Conservation (phyloP, 2,113 vertebrate genomes). For the Perca schrenkii region DNA sequence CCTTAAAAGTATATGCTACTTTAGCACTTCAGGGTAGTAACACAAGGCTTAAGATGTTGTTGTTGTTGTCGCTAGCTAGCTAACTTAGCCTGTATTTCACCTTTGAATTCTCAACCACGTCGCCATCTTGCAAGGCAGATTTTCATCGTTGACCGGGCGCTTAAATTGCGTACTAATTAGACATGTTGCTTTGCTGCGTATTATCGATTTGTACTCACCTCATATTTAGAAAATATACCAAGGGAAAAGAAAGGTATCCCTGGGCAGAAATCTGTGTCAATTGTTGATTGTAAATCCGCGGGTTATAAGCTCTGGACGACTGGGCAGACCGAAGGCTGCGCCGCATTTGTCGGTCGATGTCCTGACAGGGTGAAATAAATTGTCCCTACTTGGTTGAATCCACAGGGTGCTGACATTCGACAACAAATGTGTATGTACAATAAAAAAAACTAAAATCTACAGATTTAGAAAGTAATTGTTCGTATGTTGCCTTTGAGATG, state of each 20-base stretch:
- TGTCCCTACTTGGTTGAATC: neutral
- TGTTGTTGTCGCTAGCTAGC: constrained; percentile 73
- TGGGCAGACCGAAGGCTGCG: constrained; percentile 79
- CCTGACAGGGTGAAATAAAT: constrained; percentile 71
- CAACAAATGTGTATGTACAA: neutral
- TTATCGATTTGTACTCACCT: constrained; percentile 76
- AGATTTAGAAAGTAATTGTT: rapidly evolving
- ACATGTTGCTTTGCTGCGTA: constrained; percentile 24
- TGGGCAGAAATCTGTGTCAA: constrained; percentile 39
- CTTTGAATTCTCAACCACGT: constrained; percentile 84
- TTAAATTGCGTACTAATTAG: constrained; percentile 55
- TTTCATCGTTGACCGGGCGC: constrained; percentile 70
- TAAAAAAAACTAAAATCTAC: rapidly evolving
- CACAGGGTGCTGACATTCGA: rapidly evolving
- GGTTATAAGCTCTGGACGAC: constrained; percentile 75
- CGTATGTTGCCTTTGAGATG: rapidly evolving
- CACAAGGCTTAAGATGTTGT: constrained; percentile 29
- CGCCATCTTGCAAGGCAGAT: constrained; percentile 87
- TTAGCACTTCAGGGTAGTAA: neutral
- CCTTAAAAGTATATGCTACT: neutral
- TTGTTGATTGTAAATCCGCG: constrained; percentile 78
- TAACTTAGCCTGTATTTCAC: constrained; percentile 80
- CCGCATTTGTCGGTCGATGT: constrained; percentile 82
- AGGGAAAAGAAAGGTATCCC: constrained; percentile 41
- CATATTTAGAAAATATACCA: constrained; percentile 69